A percentile compares a stretch with the other conserved stretches of the same genome.
Evolutionary conservation across 1,140 invertebrate species (phyloP).

Genomic region (Drosophila subpulchrella): DNA sequence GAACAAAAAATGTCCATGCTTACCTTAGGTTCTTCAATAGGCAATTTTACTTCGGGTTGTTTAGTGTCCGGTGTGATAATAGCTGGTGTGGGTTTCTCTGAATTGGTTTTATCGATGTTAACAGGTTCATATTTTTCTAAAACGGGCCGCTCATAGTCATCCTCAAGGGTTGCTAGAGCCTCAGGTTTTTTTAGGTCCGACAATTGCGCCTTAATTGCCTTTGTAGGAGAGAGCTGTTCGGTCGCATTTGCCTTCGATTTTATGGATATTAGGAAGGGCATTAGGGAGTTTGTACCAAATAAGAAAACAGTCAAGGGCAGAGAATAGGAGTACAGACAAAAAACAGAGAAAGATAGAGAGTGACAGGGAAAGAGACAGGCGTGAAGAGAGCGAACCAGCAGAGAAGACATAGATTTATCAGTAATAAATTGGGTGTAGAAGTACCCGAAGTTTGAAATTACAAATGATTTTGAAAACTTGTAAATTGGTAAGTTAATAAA

Average conservation of each 20-base stretch:
- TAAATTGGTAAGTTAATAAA: constrained; percentile 1
- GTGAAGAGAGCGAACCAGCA: background rate
- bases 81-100: constrained; percentile 29
- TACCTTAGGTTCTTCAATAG: constrained; percentile 58
- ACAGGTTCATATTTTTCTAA: constrained; percentile 85
- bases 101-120: constrained; percentile 55
- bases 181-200: constrained; percentile 70
- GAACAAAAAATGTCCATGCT: constrained; percentile 12
- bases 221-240: constrained; percentile 54
- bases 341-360: constrained; percentile 8
- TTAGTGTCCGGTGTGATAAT: constrained; percentile 51
- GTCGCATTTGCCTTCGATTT: constrained; percentile 56
- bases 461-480: background rate
- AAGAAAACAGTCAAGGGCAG: constrained; percentile 4
- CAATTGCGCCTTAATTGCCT: constrained; percentile 56
- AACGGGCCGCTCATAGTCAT: constrained; percentile 85
- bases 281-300: background rate
- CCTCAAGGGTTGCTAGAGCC: constrained; percentile 57
- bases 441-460: background rate
- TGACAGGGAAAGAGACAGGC: constrained; percentile 2
- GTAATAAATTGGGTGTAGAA: constrained; percentile 5
- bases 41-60: constrained; percentile 39
- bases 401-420: background rate
- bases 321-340: background rate
- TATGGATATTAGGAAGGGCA: background rate